Evolutionary conservation across 2,888 invertebrate species (phyloP).

Genomic region (Mactromeris polynyma): DNA sequence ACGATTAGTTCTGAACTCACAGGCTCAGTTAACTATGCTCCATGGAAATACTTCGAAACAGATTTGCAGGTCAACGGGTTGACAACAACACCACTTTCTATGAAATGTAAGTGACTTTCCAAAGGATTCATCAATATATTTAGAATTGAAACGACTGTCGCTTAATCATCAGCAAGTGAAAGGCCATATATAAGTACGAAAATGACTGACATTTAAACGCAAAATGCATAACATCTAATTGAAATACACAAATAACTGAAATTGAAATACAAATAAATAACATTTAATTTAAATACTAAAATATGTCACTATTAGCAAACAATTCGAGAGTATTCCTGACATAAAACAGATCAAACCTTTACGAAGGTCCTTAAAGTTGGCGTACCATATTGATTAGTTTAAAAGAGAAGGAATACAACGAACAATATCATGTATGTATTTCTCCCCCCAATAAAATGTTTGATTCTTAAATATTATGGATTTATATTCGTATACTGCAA

Average conservation of each 20-base stretch:
- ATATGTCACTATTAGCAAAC: too few relatives aligned
- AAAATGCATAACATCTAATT: background rate
- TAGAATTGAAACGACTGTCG: background rate
- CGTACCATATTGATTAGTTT: too few relatives aligned
- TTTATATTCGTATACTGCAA: background rate
- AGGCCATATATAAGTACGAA: background rate
- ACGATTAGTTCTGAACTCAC: slow-evolving; percentile 51
- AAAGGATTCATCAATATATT: background rate
- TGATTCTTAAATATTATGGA: too few relatives aligned
- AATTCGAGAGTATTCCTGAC: too few relatives aligned
- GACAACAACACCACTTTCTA: slow-evolving; percentile 64
- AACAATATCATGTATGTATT: too few relatives aligned
- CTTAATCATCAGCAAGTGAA: background rate
- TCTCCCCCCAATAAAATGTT: too few relatives aligned
- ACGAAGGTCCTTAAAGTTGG: too few relatives aligned
- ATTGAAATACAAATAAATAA: background rate
- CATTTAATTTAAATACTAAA: background rate
- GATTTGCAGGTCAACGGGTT: slow-evolving; percentile 74
- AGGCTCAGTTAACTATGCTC: slow-evolving; percentile 68
- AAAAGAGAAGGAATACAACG: too few relatives aligned
- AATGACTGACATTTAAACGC: background rate
- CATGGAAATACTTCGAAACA: slow-evolving; percentile 67
- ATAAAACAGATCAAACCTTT: too few relatives aligned
- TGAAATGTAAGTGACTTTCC: slow-evolving; percentile 70
- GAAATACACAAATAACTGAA: background rate